phyloP scores from a whole-genome alignment of 2,888 invertebrate genomes.

The Cotesia congregata region DNA sequence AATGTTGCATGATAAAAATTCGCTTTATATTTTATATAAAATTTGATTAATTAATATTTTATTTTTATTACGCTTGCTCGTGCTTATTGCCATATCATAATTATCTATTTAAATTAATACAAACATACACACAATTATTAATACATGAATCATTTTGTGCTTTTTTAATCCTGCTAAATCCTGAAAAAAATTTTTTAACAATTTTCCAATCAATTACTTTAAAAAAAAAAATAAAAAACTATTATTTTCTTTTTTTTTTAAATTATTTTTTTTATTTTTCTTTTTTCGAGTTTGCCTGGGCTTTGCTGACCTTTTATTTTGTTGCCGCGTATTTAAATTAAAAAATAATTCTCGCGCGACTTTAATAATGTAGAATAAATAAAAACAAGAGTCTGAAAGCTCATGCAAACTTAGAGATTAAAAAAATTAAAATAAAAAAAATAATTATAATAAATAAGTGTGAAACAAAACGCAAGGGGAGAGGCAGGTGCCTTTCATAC shows the following conservation, averaged over 20 bases:
- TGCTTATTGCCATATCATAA: too few species aligned
- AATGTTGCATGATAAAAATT: too few species aligned
- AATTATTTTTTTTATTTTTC: constrained; percentile 32
- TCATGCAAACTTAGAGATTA: constrained; percentile 55
- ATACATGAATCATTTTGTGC: too few species aligned
- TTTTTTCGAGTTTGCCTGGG: constrained; percentile 60
- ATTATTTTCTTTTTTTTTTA: constrained; percentile 32
- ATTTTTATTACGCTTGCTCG: too few species aligned
- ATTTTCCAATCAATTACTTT: too few species aligned
- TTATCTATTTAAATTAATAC: too few species aligned
- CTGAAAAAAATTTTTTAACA: too few species aligned
- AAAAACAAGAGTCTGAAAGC: constrained; percentile 51
- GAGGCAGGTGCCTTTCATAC: constrained; percentile 51
- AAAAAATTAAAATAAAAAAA: constrained; percentile 17
- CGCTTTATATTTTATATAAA: too few species aligned
- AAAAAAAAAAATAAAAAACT: constrained; percentile 20
- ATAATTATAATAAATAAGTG: constrained; percentile 24
- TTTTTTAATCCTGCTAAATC: too few species aligned
- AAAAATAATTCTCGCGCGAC: constrained; percentile 16
- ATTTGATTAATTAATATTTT: too few species aligned
- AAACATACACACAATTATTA: too few species aligned
- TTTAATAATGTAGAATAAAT: constrained; percentile 13
- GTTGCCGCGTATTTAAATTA: constrained; percentile 21
- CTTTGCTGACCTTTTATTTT: constrained; percentile 56
- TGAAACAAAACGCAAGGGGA: not conserved